Evolutionary conservation across 2,888 invertebrate genomes (phyloP).

Genomic region (Aromia moschata): DNA sequence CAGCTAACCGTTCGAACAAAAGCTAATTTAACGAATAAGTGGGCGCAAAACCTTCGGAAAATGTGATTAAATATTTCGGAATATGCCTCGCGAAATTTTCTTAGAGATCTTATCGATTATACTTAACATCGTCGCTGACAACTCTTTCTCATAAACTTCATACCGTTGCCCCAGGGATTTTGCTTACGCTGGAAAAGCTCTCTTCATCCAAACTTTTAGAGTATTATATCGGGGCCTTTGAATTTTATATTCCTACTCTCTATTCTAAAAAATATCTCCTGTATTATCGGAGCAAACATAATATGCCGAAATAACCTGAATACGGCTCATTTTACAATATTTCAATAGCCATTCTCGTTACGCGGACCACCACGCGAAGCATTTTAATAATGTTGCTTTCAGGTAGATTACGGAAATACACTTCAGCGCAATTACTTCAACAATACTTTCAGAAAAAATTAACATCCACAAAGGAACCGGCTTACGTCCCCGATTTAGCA

Average conservation of each 20-base stretch:
- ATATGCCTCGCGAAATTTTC: conserved; percentile 44
- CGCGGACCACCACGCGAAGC: neutral
- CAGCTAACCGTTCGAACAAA: no score
- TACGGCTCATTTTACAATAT: conserved; percentile 1
- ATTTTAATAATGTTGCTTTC: no score
- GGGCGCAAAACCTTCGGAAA: conserved; percentile 48
- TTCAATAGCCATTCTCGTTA: conserved; percentile 7
- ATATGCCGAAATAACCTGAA: conserved; percentile 4
- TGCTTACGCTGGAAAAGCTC: conserved; percentile 57
- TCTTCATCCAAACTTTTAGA: conserved; percentile 57
- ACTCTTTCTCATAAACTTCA: conserved; percentile 61
- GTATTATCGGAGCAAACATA: conserved; percentile 1
- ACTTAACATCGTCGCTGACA: conserved; percentile 59
- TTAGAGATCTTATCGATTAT: conserved; percentile 57
- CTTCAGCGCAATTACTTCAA: no score
- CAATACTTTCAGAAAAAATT: no score
- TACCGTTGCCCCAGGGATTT: conserved; percentile 57
- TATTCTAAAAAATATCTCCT: conserved; percentile 44
- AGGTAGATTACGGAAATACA: no score
- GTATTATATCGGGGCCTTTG: conserved; percentile 57
- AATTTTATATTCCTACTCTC: conserved; percentile 57
- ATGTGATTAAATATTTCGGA: conserved; percentile 53
- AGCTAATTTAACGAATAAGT: conserved; percentile 45
- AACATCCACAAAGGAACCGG: no score
- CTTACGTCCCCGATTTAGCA: no score